Percentiles rank a stretch among this genome's conserved stretches.
phyloP scores from a whole-genome alignment of 1,140 invertebrate genomes.

The Cyclargus thomasi region DNA sequence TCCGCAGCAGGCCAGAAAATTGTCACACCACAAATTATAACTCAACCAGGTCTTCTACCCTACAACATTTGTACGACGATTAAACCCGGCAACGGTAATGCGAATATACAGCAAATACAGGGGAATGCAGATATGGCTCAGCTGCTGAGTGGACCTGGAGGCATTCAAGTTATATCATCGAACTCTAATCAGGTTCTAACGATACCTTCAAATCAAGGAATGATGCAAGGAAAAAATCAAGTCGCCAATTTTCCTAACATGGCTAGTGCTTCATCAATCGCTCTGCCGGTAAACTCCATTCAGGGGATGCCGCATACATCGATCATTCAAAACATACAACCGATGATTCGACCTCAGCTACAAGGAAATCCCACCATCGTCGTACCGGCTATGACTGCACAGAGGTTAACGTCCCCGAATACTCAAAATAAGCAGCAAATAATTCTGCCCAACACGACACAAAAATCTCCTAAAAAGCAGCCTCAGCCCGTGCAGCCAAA shows the following conservation, averaged over 20 bases:
- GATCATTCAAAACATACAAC: conserved; percentile 68
- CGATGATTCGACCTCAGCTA: conserved; percentile 66
- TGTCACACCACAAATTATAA: conserved; percentile 62
- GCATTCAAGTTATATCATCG: conserved; percentile 71
- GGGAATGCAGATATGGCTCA: conserved; percentile 63
- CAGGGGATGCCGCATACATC: conserved; percentile 66
- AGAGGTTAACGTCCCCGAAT: conserved; percentile 65
- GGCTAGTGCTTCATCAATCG: conserved; percentile 66
- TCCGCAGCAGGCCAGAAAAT: conserved; percentile 58
- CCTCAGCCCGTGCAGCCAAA: conserved; percentile 67
- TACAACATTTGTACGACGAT: conserved; percentile 67
- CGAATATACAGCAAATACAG: conserved; percentile 68
- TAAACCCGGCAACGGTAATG: conserved; percentile 59
- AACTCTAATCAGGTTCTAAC: conserved; percentile 71
- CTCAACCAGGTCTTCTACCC: conserved; percentile 62
- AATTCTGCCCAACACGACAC: conserved; percentile 55
- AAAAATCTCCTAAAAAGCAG: conserved; percentile 73
- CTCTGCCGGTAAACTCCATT: conserved; percentile 68
- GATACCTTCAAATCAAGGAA: conserved; percentile 65
- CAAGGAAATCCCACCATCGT: conserved; percentile 71
- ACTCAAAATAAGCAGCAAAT: conserved; percentile 68
- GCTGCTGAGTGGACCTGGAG: conserved; percentile 58
- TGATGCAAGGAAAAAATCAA: conserved; percentile 68
- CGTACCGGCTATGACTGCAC: conserved; percentile 65
- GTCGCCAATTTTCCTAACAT: conserved; percentile 70